Evolutionary conservation across 2,113 vertebrate genomes (phyloP).

Genomic region (Osmerus eperlanus): DNA sequence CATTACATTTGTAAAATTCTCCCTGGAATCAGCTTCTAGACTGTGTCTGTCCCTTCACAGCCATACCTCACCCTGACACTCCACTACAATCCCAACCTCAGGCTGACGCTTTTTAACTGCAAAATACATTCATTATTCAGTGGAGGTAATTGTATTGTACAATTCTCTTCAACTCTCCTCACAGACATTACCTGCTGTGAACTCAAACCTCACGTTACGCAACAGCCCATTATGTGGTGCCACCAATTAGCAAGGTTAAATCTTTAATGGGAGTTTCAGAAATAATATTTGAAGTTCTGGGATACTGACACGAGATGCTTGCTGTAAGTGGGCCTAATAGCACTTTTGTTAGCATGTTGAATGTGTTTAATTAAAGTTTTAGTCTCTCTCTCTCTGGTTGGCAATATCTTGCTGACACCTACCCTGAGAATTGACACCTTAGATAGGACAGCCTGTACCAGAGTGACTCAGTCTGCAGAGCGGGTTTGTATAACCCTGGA

Average conservation of each 20-base stretch:
- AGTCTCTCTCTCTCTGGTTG: too few species aligned
- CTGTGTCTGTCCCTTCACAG: not conserved
- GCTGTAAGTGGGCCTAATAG: too few species aligned
- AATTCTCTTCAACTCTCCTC: conserved; percentile 41
- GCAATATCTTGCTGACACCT: too few species aligned
- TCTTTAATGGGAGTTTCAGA: conserved; percentile 27
- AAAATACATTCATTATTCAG: conserved; percentile 46
- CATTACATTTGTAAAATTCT: too few species aligned
- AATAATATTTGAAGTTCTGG: not conserved
- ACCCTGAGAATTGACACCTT: too few species aligned
- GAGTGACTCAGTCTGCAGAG: too few species aligned
- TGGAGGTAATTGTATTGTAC: conserved; percentile 36
- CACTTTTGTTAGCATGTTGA: too few species aligned
- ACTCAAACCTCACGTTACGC: conserved; percentile 36
- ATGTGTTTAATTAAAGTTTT: too few species aligned
- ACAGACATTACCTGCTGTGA: not conserved
- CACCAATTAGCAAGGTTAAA: conserved; percentile 39
- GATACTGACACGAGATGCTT: too few species aligned
- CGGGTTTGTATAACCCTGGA: too few species aligned
- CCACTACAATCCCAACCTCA: conserved; percentile 46
- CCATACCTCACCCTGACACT: conserved; percentile 37
- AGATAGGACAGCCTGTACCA: too few species aligned
- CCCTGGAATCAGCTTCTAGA: not conserved
- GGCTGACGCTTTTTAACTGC: conserved; percentile 39
- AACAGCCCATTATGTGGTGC: conserved; percentile 35